Conservation (phyloP, 2,113 vertebrate species). For the Ovis aries region DNA sequence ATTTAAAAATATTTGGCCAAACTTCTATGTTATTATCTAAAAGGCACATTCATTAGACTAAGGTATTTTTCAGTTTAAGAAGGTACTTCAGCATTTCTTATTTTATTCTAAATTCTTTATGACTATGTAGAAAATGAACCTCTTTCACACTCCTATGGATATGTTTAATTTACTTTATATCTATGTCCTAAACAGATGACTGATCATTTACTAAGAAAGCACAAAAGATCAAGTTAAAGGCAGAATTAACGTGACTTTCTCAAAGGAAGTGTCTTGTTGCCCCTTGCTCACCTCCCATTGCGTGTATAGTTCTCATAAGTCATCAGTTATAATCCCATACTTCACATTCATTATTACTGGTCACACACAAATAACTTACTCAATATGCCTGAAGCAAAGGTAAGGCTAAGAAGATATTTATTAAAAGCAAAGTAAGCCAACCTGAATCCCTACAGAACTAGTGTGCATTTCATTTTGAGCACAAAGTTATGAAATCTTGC, state of each 20-base stretch:
- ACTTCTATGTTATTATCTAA: not conserved
- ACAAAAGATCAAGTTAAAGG: slow-evolving; percentile 32
- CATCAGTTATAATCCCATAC: slow-evolving; percentile 74
- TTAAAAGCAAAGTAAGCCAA: slow-evolving; percentile 27
- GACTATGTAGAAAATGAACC: not conserved
- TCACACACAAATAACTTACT: slow-evolving; percentile 76
- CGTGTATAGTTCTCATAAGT: slow-evolving; percentile 74
- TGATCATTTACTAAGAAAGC: slow-evolving; percentile 8
- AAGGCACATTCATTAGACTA: not conserved
- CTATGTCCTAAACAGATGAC: not conserved
- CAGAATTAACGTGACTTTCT: slow-evolving; percentile 51
- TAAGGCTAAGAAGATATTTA: slow-evolving; percentile 63
- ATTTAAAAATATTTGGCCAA: not conserved
- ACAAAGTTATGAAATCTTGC: not conserved
- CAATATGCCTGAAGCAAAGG: slow-evolving; percentile 72
- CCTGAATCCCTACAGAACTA: not conserved
- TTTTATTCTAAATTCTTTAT: not conserved
- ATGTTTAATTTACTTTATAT: not conserved
- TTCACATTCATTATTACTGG: slow-evolving; percentile 71
- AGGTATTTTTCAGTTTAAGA: slow-evolving; percentile 13
- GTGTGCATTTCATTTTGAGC: slow-evolving; percentile 4
- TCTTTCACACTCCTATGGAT: not conserved
- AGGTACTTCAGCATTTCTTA: not conserved
- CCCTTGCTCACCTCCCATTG: slow-evolving; percentile 65
- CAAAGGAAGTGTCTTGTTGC: slow-evolving; percentile 61